Evolutionary conservation across 1,140 invertebrate species (phyloP).

Genomic region (Heliothis subflexa): DNA sequence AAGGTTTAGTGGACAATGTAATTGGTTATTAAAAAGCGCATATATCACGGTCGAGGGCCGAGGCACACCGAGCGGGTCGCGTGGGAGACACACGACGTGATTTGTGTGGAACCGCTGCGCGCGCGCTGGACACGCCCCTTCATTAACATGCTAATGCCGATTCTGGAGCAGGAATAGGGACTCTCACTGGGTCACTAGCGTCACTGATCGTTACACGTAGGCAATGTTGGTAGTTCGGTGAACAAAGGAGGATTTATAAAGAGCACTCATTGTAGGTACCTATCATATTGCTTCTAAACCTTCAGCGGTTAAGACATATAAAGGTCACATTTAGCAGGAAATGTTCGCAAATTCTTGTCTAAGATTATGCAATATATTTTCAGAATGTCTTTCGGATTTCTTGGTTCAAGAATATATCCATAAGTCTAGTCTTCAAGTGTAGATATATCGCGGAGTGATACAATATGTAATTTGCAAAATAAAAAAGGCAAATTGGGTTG

Average conservation of each 20-base stretch:
- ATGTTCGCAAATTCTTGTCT: no score
- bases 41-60: constrained; percentile 70
- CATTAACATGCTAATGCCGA: constrained; percentile 82
- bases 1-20: constrained; percentile 63
- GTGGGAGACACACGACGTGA: constrained; percentile 72
- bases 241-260: neutral
- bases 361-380: no score
- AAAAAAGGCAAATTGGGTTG: constrained; percentile 28
- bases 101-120: constrained; percentile 62
- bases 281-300: no score
- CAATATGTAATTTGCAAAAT: constrained; percentile 2
- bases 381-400: no score
- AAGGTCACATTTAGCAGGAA: no score
- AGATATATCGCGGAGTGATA: constrained; percentile 4
- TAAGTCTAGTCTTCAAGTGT: neutral
- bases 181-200: constrained; percentile 42
- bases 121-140: constrained; percentile 71
- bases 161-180: constrained; percentile 63
- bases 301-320: no score
- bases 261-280: neutral
- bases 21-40: constrained; percentile 83
- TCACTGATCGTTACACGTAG: constrained; percentile 12
- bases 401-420: no score
- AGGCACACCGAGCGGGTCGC: constrained; percentile 48
- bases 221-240: neutral